A percentile compares a stretch with the other conserved stretches of the same genome.
Evolutionary conservation across 2,888 invertebrate genomes (phyloP).

Genomic region (Drosophila multiciliata): DNA sequence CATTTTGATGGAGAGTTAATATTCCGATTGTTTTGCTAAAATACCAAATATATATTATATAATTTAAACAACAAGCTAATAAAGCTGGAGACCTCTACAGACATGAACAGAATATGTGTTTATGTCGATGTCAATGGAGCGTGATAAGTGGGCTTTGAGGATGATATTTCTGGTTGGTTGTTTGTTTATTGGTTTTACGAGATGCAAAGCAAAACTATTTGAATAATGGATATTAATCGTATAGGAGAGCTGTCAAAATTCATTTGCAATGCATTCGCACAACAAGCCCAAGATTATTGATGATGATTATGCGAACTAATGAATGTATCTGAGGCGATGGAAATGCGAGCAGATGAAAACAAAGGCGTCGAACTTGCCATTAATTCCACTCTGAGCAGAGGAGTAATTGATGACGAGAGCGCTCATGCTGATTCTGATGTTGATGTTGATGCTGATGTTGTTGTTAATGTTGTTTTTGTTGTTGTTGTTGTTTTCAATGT

Average conservation of each 20-base stretch:
- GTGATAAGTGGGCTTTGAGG: conserved; percentile 28
- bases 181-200: conserved; percentile 2
- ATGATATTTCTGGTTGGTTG: conserved; percentile 4
- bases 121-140: conserved; percentile 39
- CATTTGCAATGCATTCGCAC: conserved; percentile 62
- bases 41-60: neutral
- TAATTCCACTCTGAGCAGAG: conserved; percentile 38
- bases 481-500: neutral
- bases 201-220: conserved; percentile 54
- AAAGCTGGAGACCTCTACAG: conserved; percentile 8
- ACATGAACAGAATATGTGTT: conserved; percentile 2
- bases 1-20: neutral
- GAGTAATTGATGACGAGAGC: conserved; percentile 60
- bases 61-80: neutral
- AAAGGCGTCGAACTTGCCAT: conserved; percentile 26
- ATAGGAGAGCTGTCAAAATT: conserved; percentile 76
- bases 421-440: neutral
- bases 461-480: neutral
- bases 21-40: neutral
- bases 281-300: conserved; percentile 62
- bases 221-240: conserved; percentile 79
- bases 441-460: neutral
- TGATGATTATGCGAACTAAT: conserved; percentile 59
- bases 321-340: conserved; percentile 29
- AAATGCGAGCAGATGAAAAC: neutral